Base-by-base conservation (phyloP, 23 tunicate genomes). In the Trididemnum clinides region DNA sequence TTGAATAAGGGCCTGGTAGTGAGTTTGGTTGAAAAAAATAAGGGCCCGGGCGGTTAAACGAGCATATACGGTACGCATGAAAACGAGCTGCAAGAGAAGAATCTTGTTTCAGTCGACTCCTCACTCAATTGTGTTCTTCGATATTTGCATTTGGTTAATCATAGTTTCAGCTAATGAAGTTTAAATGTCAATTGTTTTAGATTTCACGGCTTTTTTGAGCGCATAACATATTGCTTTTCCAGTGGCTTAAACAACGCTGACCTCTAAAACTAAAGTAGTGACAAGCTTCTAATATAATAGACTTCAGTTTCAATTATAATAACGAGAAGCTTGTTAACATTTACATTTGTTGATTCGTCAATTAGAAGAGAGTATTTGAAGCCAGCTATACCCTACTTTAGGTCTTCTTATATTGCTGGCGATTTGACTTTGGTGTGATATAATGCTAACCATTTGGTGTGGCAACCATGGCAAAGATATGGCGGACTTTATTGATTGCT, bases 151-250 rank as follows among this genome's bases (percentile, higher is more conserved):
- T 63, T 63, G 71, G 21, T 63, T 22, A 18, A 63, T 63, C 71
- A 63, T 26, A 63, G 71, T 25, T 63, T 63, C 12, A 63, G 71
- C 71, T 7, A n/a, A 63, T 63, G 30, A 18, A 63, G 71, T 63
- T 25, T 25, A 26, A 63, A 63, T 5, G 71, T 63, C n/a, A 10
- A 18, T 10, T 26, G 30, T 63, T 63, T n/a, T 63, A n/a, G 30
- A 63, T 63, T 63, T 25, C 71, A 63, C 71, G 12, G 71, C 71
- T 63, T 63, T 63, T 63, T 63, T 63, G 26, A 63, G 71, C 71
- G 12, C 71, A 63, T 63, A 7, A n/a, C 6, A 63, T 63, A 44
- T 44, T 44, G 54, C 15, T 15, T 44, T 15, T 44, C 54, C 54
- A 44, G 12, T 44, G 54, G 54, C 15, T 44, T n/a, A 25, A 63